Evolutionary conservation across 2,797 vertebrate species (phyloP), one percentile per base, ranked within the genome.

Genomic region (Pangasius krempfi): DNA sequence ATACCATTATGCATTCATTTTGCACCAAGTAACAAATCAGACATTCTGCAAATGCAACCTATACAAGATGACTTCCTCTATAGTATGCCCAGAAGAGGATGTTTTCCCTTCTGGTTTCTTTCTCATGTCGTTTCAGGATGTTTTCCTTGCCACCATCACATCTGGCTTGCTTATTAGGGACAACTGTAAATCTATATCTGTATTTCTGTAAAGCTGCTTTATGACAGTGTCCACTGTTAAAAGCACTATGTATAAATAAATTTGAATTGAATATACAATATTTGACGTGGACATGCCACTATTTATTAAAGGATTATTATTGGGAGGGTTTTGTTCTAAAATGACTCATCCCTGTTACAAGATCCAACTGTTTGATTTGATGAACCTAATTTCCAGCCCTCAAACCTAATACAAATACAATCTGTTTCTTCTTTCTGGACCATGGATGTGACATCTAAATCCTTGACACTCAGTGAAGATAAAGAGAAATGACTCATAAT

Each of bases 401-500:
- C 47, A 20, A 70, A 76, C 18, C 52, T 70, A 80, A 79, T 68
- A 75, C 73, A 73, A 84, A n/a, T n/a, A 58, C 27, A 80, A 47
- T 81, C 84, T 68, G 22, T 89, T 86, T 83, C n/a, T 84, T 83
- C 40, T 54, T 85, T 66, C 58, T 87, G 73, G 72, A 50, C 44
- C 56, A 22, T 30, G 12, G 22, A 3, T 64, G 18, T 25, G 40
- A 88, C 70, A 50, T 86, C 64, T 81, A 81, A 58, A 72, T 78
- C n/a, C 84, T 86, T 84, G 25, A 88, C 84, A 90, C 79, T 60
- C 66, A 9, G 14, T 62, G 68, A 52, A 40, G 66, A 76, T 72
- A 52, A 66, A 84, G 70, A 90, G 86, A 85, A 82, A 90, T 88
- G 78, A 91, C 62, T 89, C 88, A 83, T 30, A 56, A 47, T 52